phyloP scores from a whole-genome alignment of 2,113 vertebrate species.

The Parus major region DNA sequence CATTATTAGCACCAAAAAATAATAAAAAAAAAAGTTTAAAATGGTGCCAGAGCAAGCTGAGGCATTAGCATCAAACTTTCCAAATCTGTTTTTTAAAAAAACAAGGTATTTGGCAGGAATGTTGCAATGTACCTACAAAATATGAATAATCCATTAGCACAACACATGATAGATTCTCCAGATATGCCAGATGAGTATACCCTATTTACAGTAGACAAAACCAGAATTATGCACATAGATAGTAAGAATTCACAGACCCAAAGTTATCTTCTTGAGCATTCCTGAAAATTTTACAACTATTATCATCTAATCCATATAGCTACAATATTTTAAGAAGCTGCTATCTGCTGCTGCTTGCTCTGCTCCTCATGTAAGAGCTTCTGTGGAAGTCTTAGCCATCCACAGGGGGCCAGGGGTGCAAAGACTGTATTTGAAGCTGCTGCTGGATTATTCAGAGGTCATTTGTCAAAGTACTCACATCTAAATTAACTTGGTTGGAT shows the following conservation, averaged over 20 bases:
- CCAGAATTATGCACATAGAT: neutral
- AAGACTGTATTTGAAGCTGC: neutral
- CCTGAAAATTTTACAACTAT: neutral
- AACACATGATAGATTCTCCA: neutral
- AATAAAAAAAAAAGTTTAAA: neutral
- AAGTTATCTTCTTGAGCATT: conserved; percentile 47
- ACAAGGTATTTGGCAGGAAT: neutral
- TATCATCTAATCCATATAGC: neutral
- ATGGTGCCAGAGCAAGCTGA: neutral
- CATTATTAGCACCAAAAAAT: neutral
- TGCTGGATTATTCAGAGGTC: neutral
- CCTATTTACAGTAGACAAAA: conserved; percentile 3
- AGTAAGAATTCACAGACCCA: conserved; percentile 42
- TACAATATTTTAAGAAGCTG: neutral
- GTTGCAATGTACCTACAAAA: neutral
- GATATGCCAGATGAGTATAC: neutral
- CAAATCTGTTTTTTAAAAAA: neutral
- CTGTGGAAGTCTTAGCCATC: neutral
- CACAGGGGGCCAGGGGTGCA: neutral
- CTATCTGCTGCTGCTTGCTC: neutral
- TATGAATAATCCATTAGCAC: neutral
- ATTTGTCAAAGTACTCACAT: neutral
- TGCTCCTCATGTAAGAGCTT: neutral
- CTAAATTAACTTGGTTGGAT: conserved; percentile 47
- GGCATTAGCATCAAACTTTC: neutral